Percentiles rank a stretch among this genome's conserved stretches.
Evolutionary conservation across 2,888 invertebrate species (phyloP).

Genomic region (Mesorhabditis sp.): DNA sequence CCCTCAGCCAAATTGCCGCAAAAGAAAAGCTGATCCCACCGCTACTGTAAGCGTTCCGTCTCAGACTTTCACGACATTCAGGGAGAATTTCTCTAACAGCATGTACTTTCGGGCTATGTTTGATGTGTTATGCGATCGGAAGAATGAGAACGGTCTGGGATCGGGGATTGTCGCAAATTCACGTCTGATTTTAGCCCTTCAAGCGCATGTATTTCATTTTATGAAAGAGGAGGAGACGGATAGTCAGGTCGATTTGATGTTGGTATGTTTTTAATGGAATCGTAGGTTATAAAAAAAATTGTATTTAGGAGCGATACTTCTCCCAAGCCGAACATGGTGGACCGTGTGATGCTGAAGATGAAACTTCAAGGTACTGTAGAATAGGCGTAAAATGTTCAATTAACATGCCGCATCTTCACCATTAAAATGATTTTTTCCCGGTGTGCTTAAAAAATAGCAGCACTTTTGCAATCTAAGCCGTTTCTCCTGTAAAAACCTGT

Average conservation of each 20-base stretch:
- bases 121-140: not conserved
- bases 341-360: conserved; percentile 5
- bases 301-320: not conserved
- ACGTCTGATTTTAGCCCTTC: not conserved
- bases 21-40: not conserved
- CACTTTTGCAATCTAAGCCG: no score
- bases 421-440: no score
- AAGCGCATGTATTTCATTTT: not conserved
- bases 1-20: not conserved
- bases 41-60: not conserved
- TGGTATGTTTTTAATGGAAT: not conserved
- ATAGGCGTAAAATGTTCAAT: no score
- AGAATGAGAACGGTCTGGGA: not conserved
- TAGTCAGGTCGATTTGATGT: not conserved
- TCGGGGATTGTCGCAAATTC: no score
- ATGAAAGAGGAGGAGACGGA: not conserved
- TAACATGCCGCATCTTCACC: no score
- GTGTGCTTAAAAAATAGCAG: no score
- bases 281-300: not conserved
- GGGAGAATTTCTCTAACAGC: not conserved
- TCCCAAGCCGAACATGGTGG: not conserved
- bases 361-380: no score
- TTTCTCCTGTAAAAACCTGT: no score
- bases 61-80: not conserved
- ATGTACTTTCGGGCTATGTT: not conserved